These are phyloP conservation scores for Dicyrtomina minuta DNA, from an alignment of 2,888 invertebrate species.

Conservation along the genomic window DNA sequence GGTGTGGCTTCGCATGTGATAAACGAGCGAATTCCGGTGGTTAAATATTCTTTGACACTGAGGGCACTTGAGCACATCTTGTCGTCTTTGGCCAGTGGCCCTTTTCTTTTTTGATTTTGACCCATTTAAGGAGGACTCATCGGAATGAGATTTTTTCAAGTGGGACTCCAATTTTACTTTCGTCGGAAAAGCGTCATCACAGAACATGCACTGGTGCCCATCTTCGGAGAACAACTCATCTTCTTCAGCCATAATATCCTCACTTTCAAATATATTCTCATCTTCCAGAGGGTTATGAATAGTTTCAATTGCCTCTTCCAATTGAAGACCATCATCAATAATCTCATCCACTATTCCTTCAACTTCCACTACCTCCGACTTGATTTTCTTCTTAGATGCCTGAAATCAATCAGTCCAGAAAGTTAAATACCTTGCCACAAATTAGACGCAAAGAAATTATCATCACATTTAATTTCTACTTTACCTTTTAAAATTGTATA, in stretches of 20 bases:
- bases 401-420: slow-evolving; percentile 1
- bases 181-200: slow-evolving; percentile 54
- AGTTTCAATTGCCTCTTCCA: slow-evolving; percentile 10
- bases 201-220: slow-evolving; percentile 55
- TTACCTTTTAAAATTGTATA: neutral
- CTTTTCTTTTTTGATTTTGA: slow-evolving; percentile 40
- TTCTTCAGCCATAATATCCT: slow-evolving; percentile 15
- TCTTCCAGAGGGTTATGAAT: slow-evolving; percentile 18
- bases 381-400: slow-evolving; percentile 15
- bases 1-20: slow-evolving; percentile 77
- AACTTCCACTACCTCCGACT: slow-evolving; percentile 5
- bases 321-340: neutral
- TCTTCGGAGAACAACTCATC: slow-evolving; percentile 47
- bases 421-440: neutral
- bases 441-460: neutral
- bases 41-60: slow-evolving; percentile 74
- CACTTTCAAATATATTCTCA: slow-evolving; percentile 27
- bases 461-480: neutral
- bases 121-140: slow-evolving; percentile 28
- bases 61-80: slow-evolving; percentile 62
- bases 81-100: slow-evolving; percentile 56
- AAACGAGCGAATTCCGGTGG: slow-evolving; percentile 79
- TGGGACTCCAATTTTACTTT: slow-evolving; percentile 52
- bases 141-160: slow-evolving; percentile 51
- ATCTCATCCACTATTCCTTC: slow-evolving; percentile 7